A percentile compares a stretch with the other conserved stretches of the same genome.
phyloP scores from a whole-genome alignment of 1,140 invertebrate genomes.

The Dendroctonus valens region DNA sequence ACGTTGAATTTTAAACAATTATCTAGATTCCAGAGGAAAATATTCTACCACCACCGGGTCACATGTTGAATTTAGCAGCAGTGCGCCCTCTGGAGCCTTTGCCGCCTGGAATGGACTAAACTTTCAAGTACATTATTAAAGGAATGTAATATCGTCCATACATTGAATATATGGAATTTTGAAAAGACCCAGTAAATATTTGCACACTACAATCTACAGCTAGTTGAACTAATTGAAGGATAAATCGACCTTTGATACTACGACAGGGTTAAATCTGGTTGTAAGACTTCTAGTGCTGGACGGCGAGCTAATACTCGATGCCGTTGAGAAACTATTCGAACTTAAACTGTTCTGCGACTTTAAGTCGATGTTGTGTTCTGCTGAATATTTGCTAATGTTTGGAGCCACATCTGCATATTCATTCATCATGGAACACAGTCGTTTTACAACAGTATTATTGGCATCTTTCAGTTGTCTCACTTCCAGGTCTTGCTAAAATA shows the following conservation, averaged over 20 bases:
- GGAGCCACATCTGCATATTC: conserved; percentile 44
- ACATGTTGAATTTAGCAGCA: no score
- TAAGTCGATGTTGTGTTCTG: conserved; percentile 37
- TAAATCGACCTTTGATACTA: conserved; percentile 29
- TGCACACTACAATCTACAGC: no score
- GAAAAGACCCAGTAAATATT: no score
- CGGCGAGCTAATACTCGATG: not conserved
- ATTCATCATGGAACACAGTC: conserved; percentile 47
- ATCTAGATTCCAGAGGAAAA: no score
- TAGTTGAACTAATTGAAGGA: conserved; percentile 21
- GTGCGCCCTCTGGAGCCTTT: no score
- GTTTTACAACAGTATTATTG: conserved; percentile 48
- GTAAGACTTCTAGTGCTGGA: conserved; percentile 7
- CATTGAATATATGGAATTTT: no score
- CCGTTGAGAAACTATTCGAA: conserved; percentile 16
- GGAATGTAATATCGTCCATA: no score
- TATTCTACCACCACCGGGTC: no score
- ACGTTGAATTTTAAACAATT: no score
- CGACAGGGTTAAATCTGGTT: conserved; percentile 7
- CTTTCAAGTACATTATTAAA: no score
- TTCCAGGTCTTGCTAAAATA: conserved; percentile 45
- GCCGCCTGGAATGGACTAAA: no score
- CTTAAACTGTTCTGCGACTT: conserved; percentile 18
- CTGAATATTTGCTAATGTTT: conserved; percentile 34
- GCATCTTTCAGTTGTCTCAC: conserved; percentile 43